These are phyloP conservation scores for Diaprepes abbreviatus DNA, from an alignment of 2,888 invertebrate genomes.

Conservation along the genomic window DNA sequence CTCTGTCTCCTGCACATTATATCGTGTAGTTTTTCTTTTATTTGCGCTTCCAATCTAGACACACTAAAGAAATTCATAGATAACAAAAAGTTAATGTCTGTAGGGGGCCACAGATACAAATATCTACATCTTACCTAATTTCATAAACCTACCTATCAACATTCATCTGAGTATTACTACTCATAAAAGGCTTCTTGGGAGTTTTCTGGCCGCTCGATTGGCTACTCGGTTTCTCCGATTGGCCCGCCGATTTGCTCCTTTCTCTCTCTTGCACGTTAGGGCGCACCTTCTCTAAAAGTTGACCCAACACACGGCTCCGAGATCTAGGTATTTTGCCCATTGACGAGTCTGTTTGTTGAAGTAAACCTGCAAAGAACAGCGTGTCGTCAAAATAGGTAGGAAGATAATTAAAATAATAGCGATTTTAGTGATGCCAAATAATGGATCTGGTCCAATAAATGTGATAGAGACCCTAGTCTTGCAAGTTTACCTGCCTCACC, in stretches of 20 bases:
- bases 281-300: constrained; percentile 72
- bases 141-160: constrained; percentile 57
- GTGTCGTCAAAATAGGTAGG: no score
- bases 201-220: constrained; percentile 53
- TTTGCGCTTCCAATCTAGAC: constrained; percentile 64
- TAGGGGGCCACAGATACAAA: no score
- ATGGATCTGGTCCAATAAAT: no score
- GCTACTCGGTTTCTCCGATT: constrained; percentile 59
- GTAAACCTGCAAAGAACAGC: constrained; percentile 56
- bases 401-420: no score
- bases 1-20: constrained; percentile 65
- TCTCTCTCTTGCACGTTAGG: constrained; percentile 64
- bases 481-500: no score
- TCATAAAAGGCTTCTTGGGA: constrained; percentile 54
- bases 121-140: no score
- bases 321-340: constrained; percentile 66
- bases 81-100: no score
- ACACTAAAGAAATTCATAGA: constrained; percentile 40
- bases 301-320: constrained; percentile 69
- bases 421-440: no score
- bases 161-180: constrained; percentile 60
- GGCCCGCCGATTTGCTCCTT: constrained; percentile 64
- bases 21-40: constrained; percentile 68
- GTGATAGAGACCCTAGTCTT: no score
- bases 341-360: constrained; percentile 62